Base-by-base conservation (phyloP, 2,888 invertebrate genomes). In the Coelinius sp. region DNA sequence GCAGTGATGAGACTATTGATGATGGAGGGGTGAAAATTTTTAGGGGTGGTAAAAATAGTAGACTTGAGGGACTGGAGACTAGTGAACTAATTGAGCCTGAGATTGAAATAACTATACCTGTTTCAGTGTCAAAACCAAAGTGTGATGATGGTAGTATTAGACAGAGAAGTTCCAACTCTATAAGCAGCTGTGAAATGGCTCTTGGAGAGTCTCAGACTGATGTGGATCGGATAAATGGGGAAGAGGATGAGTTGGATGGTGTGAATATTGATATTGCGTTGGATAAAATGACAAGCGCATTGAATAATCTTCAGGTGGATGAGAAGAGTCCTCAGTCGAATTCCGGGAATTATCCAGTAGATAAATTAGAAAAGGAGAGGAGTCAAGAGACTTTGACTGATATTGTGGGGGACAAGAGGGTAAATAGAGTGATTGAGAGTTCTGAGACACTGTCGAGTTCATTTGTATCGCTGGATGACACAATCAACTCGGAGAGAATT, bases 111-210 rank as follows among this genome's bases (percentile, higher is more conserved):
- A 77, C 82, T 68, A 80, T 85, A 76, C 88, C 88, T 12, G 83
- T 82, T 10, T 88, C 87, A 7, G 75, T 71, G 38, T 76, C 73
- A 6, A 83, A 84, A 35, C 78, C 76, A 38, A 75, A 79, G 2
- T 82, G 82, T 25, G 79, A 80, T 71, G 76, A 80, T 4, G 75
- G 69, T 2, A 80, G 78, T 71, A 70, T 76, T 0, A 80, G 86
- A 44, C 84, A 86, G 59, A 79, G 86, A 52, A 88, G 87, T 52
- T 88, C 87, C 1, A 88, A 87, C 76, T 88, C 88, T 20, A 82
- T 88, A 73, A 87, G 87, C 67, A 88, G 88, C 70, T 88, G 88
- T 46, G 88, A 88, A 84, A 88, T 87, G 86, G 88, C 88, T 56
- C 76, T 88, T 17, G 83, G 83, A 46, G 79, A 79, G 67, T 85